Percentiles rank a stretch among this genome's conserved stretches.
Conservation (phyloP, 2,888 invertebrate species). For the Apocheima hispidaria region DNA sequence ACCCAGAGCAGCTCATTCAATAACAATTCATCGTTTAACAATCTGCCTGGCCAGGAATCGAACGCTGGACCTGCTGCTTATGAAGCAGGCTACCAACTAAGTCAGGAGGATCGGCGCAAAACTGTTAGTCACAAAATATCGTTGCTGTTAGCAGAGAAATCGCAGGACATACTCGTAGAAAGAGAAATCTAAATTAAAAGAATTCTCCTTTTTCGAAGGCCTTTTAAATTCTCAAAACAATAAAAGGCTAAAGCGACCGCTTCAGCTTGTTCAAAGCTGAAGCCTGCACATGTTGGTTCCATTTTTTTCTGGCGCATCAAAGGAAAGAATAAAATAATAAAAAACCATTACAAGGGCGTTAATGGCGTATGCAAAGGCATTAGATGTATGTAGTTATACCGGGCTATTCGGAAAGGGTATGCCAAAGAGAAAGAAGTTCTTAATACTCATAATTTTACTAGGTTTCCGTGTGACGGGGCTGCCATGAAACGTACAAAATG, state of each 20-base stretch:
- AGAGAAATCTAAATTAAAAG: not conserved
- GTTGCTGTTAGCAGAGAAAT: not conserved
- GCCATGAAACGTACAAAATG: too few species aligned
- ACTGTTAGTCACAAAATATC: too few species aligned
- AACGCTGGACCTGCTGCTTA: too few species aligned
- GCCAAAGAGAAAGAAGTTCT: not conserved
- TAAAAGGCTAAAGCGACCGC: constrained; percentile 2
- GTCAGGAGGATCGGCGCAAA: too few species aligned
- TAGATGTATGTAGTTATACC: not conserved
- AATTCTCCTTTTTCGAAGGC: not conserved
- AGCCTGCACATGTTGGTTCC: constrained; percentile 9
- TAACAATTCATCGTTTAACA: too few species aligned
- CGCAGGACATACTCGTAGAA: not conserved
- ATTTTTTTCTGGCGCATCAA: constrained; percentile 11
- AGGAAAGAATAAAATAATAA: constrained; percentile 9
- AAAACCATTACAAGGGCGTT: constrained; percentile 2
- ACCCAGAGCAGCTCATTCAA: too few species aligned
- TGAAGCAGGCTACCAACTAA: too few species aligned
- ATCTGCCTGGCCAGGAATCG: too few species aligned
- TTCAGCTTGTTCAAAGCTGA: constrained; percentile 2
- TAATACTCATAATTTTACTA: not conserved
- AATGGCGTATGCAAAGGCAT: not conserved
- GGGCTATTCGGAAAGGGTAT: not conserved
- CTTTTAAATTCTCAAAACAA: not conserved
- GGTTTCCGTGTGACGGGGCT: too few species aligned